phyloP scores from a whole-genome alignment of 2,888 invertebrate genomes.

The Mythimna pallens region DNA sequence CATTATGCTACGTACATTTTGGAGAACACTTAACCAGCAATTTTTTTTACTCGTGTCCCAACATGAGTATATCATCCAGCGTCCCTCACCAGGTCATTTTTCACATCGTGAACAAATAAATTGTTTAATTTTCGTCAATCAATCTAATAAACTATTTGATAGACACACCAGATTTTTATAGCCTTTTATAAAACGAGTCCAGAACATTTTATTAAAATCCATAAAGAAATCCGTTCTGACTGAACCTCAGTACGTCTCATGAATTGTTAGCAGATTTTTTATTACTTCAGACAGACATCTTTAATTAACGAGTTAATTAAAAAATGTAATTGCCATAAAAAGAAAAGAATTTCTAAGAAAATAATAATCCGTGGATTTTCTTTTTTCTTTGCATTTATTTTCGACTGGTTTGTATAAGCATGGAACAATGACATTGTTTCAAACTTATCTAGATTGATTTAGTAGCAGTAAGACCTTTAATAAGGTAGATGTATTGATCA shows the following conservation, averaged over 20 bases:
- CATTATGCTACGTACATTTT: too few relatives aligned
- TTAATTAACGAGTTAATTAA: conserved; percentile 56
- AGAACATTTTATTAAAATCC: conserved; percentile 6
- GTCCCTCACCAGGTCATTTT: too few relatives aligned
- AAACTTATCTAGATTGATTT: background rate
- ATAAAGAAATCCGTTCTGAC: conserved; percentile 14
- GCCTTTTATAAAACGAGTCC: background rate
- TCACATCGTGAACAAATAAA: too few relatives aligned
- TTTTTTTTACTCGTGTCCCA: too few relatives aligned
- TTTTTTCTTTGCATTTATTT: conserved; percentile 5
- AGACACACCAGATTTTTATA: background rate
- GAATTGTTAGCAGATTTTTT: conserved; percentile 52
- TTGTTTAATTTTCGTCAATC: background rate
- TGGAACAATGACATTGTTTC: background rate
- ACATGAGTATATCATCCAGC: too few relatives aligned
- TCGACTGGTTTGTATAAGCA: background rate
- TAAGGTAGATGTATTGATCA: background rate
- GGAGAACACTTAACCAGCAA: too few relatives aligned
- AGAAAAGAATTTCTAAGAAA: conserved; percentile 30
- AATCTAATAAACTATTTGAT: background rate
- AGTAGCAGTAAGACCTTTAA: too few relatives aligned
- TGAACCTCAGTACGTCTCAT: conserved; percentile 11
- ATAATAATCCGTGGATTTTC: conserved; percentile 27
- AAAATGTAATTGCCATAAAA: conserved; percentile 49
- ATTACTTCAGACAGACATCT: conserved; percentile 45